phyloP scores from a whole-genome alignment of 2,888 invertebrate species.

The Machimus rusticus region DNA sequence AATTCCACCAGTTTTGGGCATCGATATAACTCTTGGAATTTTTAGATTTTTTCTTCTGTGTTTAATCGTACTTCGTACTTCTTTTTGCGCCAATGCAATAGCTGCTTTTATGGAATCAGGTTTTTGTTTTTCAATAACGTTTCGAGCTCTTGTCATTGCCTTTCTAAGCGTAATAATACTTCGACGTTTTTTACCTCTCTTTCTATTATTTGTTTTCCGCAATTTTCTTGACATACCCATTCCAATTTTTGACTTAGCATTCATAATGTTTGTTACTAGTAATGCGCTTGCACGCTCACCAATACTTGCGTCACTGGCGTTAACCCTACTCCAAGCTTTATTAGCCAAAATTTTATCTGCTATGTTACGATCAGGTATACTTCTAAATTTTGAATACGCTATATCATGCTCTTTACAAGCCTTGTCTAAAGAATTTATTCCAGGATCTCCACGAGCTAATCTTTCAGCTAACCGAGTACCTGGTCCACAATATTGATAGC shows the following conservation, averaged over 20 bases:
- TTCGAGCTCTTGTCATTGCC: background rate
- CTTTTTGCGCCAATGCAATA: background rate
- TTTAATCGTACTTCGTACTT: background rate
- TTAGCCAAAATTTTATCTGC: background rate
- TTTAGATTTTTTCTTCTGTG: conserved; percentile 10
- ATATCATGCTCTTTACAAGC: conserved; percentile 50
- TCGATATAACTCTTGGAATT: too few species aligned
- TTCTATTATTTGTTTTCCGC: too few species aligned
- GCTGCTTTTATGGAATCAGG: background rate
- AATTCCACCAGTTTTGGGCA: too few species aligned
- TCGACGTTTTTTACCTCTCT: too few species aligned
- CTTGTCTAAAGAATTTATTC: conserved; percentile 51
- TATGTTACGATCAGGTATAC: background rate
- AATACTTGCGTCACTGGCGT: too few species aligned
- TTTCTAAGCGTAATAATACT: too few species aligned
- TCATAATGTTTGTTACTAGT: too few species aligned
- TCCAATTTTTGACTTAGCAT: too few species aligned
- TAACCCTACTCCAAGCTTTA: background rate
- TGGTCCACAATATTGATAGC: conserved; percentile 52
- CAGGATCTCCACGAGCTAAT: conserved; percentile 50
- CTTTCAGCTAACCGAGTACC: conserved; percentile 50
- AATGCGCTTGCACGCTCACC: too few species aligned
- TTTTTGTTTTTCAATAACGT: background rate
- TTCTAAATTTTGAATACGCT: conserved; percentile 42
- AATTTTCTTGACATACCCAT: too few species aligned